A percentile compares a stretch with the other conserved stretches of the same genome.
phyloP scores from a whole-genome alignment of 2,888 invertebrate genomes.

The Azorinus chamasolen region DNA sequence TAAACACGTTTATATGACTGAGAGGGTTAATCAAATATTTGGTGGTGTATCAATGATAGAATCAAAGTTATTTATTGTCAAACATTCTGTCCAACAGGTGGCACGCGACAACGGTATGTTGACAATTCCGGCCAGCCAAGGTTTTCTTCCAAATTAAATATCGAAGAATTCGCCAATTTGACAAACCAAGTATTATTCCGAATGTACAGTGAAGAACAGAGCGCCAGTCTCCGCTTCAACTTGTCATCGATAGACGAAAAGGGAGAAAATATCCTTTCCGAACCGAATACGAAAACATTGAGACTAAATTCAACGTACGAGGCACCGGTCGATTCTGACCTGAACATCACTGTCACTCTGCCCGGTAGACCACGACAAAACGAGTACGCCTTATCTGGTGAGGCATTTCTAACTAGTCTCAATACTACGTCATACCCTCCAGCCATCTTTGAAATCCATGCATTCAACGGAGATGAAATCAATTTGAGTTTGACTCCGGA shows the following conservation, averaged over 20 bases:
- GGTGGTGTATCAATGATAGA: no score
- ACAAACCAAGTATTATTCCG: slow-evolving; percentile 37
- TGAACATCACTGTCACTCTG: slow-evolving; percentile 39
- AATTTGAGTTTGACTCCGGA: slow-evolving; percentile 18
- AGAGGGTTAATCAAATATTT: no score
- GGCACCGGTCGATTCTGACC: slow-evolving; percentile 35
- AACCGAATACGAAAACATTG: slow-evolving; percentile 19
- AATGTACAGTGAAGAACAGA: slow-evolving; percentile 41
- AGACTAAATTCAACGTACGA: slow-evolving; percentile 27
- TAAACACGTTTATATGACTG: no score
- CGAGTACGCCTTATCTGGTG: slow-evolving; percentile 33
- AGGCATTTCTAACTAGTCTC: slow-evolving; percentile 56
- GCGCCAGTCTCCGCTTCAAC: slow-evolving; percentile 38
- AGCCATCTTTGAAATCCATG: slow-evolving; percentile 49
- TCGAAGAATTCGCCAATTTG: slow-evolving; percentile 7
- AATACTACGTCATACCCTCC: slow-evolving; percentile 51
- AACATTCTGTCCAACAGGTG: slow-evolving; percentile 14
- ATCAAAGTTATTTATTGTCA: no score
- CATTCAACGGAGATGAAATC: slow-evolving; percentile 34
- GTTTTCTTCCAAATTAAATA: slow-evolving; percentile 17
- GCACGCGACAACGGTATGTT: neutral
- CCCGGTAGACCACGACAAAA: slow-evolving; percentile 33
- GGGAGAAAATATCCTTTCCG: slow-evolving; percentile 25
- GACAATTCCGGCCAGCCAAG: neutral
- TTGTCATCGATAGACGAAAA: slow-evolving; percentile 21